phyloP scores from a whole-genome alignment of 2,113 vertebrate genomes.

The Sula dactylatra region DNA sequence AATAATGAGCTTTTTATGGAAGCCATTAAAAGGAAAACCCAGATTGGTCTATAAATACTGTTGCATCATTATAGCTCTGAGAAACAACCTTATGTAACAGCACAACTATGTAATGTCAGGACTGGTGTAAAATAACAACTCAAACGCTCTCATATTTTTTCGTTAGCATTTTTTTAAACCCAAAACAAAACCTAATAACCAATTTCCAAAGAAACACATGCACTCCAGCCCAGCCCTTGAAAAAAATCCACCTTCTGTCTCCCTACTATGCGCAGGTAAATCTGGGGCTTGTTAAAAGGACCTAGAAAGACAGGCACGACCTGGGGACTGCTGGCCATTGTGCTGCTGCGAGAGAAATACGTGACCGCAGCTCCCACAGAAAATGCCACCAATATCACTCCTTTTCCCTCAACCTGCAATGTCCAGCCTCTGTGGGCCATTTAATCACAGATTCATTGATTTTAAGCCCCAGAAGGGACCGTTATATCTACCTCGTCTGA shows the following conservation, averaged over 20 bases:
- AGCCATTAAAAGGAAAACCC: constrained; percentile 44
- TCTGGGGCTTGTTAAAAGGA: background rate
- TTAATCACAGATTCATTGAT: constrained; percentile 16
- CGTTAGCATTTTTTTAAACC: background rate
- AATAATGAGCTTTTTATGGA: constrained; percentile 58
- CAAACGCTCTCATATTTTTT: accelerated
- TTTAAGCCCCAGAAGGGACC: background rate
- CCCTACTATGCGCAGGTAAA: background rate
- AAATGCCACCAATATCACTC: background rate
- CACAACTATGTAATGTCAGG: background rate
- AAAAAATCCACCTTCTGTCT: background rate
- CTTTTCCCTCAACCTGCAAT: background rate
- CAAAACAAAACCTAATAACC: background rate
- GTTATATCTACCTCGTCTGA: background rate
- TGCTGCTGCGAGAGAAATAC: background rate
- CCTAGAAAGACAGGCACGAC: background rate
- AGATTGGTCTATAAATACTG: constrained; percentile 36
- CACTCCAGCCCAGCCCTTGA: background rate
- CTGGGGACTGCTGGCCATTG: background rate
- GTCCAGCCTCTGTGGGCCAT: background rate
- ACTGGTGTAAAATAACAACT: background rate
- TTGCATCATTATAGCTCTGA: background rate
- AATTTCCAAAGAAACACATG: background rate
- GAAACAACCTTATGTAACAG: background rate
- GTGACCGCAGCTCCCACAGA: background rate